Evolutionary conservation across 2,888 invertebrate species (phyloP).

Genomic region (Macroteleia sp.): DNA sequence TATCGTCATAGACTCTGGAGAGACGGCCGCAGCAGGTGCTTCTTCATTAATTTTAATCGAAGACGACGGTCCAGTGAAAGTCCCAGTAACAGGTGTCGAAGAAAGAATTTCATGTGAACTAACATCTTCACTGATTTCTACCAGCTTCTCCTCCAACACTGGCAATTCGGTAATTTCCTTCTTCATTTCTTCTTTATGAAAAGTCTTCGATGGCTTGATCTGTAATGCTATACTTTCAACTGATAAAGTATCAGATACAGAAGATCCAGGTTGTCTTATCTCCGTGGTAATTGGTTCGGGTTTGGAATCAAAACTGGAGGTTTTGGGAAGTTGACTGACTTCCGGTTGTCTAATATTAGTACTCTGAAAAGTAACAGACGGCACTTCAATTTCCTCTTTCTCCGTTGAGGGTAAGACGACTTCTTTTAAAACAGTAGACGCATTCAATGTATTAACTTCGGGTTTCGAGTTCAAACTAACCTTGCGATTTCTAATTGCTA

Average conservation of each 20-base stretch:
- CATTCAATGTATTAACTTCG: conserved; percentile 28
- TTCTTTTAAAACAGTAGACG: conserved; percentile 20
- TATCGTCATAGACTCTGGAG: conserved; percentile 7
- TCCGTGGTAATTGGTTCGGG: not conserved
- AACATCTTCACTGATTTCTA: conserved; percentile 69
- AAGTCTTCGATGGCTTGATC: conserved; percentile 76
- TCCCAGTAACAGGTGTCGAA: conserved; percentile 36
- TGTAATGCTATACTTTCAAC: conserved; percentile 78
- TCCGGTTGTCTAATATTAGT: not conserved
- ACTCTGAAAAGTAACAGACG: not conserved
- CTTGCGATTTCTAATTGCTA: conserved; percentile 88
- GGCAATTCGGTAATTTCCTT: conserved; percentile 71
- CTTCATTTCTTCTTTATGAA: conserved; percentile 70
- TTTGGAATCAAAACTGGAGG: not conserved
- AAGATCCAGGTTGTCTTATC: not conserved
- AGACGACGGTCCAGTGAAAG: conserved; percentile 57
- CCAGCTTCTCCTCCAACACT: conserved; percentile 66
- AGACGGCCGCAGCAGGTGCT: conserved; percentile 20
- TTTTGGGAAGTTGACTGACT: not conserved
- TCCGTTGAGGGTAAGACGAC: too few species aligned
- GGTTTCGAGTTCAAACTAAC: conserved; percentile 88
- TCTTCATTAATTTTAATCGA: conserved; percentile 68
- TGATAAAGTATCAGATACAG: conserved; percentile 26
- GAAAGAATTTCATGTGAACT: conserved; percentile 68
- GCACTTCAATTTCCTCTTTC: too few species aligned